Evolutionary conservation across 2,113 vertebrate genomes (phyloP).

Genomic region (Caretta caretta): DNA sequence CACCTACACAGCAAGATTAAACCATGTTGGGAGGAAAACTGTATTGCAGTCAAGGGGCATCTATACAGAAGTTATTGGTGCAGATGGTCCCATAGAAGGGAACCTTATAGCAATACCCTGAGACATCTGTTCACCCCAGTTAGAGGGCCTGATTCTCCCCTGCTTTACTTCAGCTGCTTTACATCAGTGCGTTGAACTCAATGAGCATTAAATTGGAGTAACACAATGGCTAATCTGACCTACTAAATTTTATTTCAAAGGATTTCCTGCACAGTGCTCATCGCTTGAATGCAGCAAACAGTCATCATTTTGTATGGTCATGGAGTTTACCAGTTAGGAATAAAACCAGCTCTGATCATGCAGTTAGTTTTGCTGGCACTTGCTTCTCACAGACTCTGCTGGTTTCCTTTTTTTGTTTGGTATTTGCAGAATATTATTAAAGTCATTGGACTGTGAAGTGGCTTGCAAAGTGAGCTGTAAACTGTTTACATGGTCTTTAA

Average conservation of each 20-base stretch:
- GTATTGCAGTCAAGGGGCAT: neutral
- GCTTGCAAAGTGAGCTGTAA: slow-evolving; percentile 65
- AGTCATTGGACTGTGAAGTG: slow-evolving; percentile 34
- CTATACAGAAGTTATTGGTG: neutral
- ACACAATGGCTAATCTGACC: neutral
- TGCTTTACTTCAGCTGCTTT: neutral
- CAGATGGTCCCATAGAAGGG: neutral
- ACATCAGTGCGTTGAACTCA: neutral
- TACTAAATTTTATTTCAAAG: neutral
- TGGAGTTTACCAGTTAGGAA: neutral
- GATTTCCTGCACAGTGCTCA: neutral
- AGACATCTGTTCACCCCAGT: neutral
- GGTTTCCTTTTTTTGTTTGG: neutral
- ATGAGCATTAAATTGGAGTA: neutral
- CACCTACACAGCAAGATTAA: neutral
- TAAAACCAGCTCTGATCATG: neutral
- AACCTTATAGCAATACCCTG: neutral
- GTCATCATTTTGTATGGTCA: neutral
- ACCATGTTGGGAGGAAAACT: neutral
- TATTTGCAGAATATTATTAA: slow-evolving; percentile 36
- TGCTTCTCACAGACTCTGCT: neutral
- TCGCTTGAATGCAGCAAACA: neutral
- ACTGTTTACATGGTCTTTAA: slow-evolving; percentile 72
- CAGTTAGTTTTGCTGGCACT: neutral
- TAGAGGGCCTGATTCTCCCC: neutral